phyloP scores from a whole-genome alignment of 2,797 vertebrate species.

The Huso huso region DNA sequence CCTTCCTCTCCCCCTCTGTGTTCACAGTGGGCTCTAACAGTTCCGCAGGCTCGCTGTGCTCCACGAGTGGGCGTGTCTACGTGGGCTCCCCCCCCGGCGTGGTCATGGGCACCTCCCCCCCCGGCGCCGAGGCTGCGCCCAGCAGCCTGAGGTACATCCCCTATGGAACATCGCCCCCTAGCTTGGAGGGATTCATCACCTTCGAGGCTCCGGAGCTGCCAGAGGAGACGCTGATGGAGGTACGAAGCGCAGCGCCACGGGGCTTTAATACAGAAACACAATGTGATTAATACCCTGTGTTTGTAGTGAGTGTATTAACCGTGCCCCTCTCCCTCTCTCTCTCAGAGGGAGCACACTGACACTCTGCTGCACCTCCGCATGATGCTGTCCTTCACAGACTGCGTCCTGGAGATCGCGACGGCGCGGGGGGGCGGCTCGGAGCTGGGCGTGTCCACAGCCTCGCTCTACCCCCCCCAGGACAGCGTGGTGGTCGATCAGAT shows the following conservation, averaged over 20 bases:
- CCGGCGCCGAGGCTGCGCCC: conserved; percentile 71
- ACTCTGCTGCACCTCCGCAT: conserved; percentile 82
- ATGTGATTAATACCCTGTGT: not conserved
- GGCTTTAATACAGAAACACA: no score
- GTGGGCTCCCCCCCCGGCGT: conserved; percentile 82
- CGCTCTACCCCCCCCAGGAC: conserved; percentile 87
- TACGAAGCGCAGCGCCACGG: conserved; percentile 28
- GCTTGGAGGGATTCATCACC: conserved; percentile 89
- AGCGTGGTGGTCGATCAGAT: conserved; percentile 94
- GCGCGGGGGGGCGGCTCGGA: conserved; percentile 66
- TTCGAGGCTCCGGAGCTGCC: conserved; percentile 94
- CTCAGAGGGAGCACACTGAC: conserved; percentile 88
- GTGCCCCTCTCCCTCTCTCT: conserved; percentile 5
- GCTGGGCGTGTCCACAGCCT: conserved; percentile 70
- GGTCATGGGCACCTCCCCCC: conserved; percentile 77
- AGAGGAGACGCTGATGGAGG: conserved; percentile 97
- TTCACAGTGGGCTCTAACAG: conserved; percentile 85
- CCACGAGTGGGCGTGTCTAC: conserved; percentile 74
- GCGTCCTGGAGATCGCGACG: conserved; percentile 85
- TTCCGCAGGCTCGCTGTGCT: conserved; percentile 87
- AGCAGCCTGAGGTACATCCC: conserved; percentile 83
- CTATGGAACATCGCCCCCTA: conserved; percentile 90
- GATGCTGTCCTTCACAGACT: conserved; percentile 91
- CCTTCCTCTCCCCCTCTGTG: conserved; percentile 9
- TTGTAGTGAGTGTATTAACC: not conserved